Base-by-base conservation (phyloP, 2,888 invertebrate genomes). In the Rhingia rostrata region DNA sequence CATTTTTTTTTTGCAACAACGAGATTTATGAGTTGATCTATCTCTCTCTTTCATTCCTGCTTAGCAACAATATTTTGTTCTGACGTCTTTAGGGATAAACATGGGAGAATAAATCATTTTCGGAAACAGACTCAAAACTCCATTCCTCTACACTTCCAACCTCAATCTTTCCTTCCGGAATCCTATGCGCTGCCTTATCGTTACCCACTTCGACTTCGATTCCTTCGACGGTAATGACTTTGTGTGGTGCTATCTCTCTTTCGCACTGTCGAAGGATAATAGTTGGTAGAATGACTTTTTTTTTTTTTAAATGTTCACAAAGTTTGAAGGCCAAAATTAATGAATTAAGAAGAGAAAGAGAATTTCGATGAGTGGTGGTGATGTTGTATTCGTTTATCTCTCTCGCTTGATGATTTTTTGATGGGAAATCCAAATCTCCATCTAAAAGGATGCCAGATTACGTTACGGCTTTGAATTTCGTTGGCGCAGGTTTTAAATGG, bases 101-200 rank as follows among this genome's bases (percentile, higher is more conserved):
- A 74, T 70, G 60, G 60, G 70, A 53, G 66, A 75, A 84, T 84
- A 84, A 84, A 84, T 84, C 84, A 84, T 84, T 80, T 84, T 84
- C 70, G 80, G 61, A 75, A 84, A 84, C 74, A 84, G 54, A 74
- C 79, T 79, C 73, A 61, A 78, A 72, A 32, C 49, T 47, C 58
- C 33, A 30, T 7, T 4, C 6, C 12, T 35, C 41, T 12, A n/a
- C n/a, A n/a, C 30, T 10, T 53, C 12, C 41, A 61, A 47, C 30
- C 63, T 22, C 67, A 63, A 51, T 74, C 80, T 70, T 64, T 80
- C 84, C 84, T 84, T 80, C 84, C 84, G 66, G 49, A 49, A 49
- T 30, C 49, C 49, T 5, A 30, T 22, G 66, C 41, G 58, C 22
- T 66, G 64, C 49, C 80, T 80, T 84, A 84, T 84, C 84, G 73